Evolutionary conservation across 2,888 invertebrate genomes (phyloP), one percentile per base, ranked within the genome.

Genomic region (Fabriciana adippe): DNA sequence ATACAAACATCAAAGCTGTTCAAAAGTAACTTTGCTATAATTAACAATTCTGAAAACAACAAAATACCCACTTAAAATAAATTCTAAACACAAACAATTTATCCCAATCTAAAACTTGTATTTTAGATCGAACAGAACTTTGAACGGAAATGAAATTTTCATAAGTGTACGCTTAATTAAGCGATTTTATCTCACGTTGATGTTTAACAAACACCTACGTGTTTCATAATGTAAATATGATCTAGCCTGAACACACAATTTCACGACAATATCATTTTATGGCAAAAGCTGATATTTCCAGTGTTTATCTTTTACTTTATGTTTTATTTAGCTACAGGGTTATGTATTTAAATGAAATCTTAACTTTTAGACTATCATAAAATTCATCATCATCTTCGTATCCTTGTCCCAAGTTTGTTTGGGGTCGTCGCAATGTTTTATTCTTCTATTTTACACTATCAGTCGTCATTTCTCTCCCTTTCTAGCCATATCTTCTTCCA

Each of bases 131-230:
- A 59, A 59, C 3, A 48, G 31, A 26, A 48, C 16, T 35, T 50
- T 31, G 16, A 31, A 16, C 1, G 16, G 31, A 47, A 21, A 51
- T 16, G 55, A 55, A 45, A 55, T 67, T 18, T 64, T 55, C 47
- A 47, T n/a, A 55, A 55, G 26, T 48, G 55, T 18, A 21, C 6
- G 13, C 51, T 41, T 55, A 55, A 59, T 66, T 68, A 66, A 67
- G 66, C 55, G 68, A 68, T 68, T 59, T 69, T 71, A 72, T 71
- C 72, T 61, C 48, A 14, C 59, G 69, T 71, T 72, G 66, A 51
- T 68, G 50, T 72, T 72, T 55, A 51, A 59, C 68, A 71, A 71
- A 66, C 68, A 64, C 65, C 67, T 53, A 53, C 55, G 63, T 57
- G 60, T 64, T 56, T 66, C 64, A 21, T 57, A 65, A 21, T 63